Evolutionary conservation across 2,888 invertebrate genomes (phyloP), one percentile per base, ranked within the genome.

Genomic region (Morpho achilles): DNA sequence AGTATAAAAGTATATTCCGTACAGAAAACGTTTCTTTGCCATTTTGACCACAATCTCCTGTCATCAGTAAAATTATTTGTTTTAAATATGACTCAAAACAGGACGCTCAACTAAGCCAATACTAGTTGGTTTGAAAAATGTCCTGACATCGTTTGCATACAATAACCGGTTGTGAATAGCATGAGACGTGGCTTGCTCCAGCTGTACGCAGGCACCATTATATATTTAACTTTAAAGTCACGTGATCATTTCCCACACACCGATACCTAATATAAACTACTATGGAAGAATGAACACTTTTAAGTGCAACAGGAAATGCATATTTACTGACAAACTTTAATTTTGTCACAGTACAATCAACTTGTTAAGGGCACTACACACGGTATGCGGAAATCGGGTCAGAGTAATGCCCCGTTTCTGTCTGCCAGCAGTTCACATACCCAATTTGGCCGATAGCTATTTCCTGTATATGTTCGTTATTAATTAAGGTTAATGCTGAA

Each of bases 91-190:
- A 32, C 32, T 32, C 32, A 32, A 2, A 32, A 32, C 32, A 32
- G 32, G 32, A 32, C 32, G 32, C 32, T 32, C 32, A 32, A 32
- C 32, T 32, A 32, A 32, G 71, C 72, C 43, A 52, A 71, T 66
- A 60, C 53, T 64, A 63, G 65, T 50, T 59, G 60, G 69, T 72
- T 70, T 74, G 75, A 77, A 82, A 84, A 84, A 79, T 79, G 71
- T 77, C 77, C 75, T 71, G 70, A 61, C 75, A 66, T 77, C 72
- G 82, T 87, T 88, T 84, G 82, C 87, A 87, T 87, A 87, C 85
- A 88, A 86, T 87, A 81, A 82, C 81, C 84, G 80, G 80, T 77
- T 79, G 77, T 74, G 79, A 77, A 77, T 72, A 74, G 75, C 73
- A 62, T 61, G 68, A 73, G 69, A 79, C 78, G 79, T 76, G 75